A percentile compares a stretch with the other conserved stretches of the same genome.
Evolutionary conservation across 1,140 invertebrate species (phyloP).

Genomic region (Bradysia coprophila): DNA sequence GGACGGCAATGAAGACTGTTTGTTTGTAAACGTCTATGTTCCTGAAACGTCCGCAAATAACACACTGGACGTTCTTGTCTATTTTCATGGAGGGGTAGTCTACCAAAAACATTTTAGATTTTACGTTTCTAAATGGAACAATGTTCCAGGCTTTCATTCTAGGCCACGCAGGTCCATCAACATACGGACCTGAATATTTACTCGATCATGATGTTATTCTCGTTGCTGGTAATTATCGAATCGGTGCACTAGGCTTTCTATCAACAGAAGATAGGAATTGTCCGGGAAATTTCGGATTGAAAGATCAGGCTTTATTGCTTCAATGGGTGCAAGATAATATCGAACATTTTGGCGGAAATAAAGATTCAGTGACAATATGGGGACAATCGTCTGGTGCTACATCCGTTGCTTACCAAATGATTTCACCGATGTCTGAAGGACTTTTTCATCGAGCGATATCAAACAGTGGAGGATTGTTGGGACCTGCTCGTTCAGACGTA

Average conservation of each 20-base stretch:
- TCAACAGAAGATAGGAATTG: conserved; percentile 33
- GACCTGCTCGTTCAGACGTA: conserved; percentile 36
- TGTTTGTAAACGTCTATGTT: conserved; percentile 71
- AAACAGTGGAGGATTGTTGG: no score
- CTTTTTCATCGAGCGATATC: no score
- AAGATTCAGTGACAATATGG: conserved; percentile 33
- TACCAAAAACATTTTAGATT: not conserved
- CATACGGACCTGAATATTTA: conserved; percentile 52
- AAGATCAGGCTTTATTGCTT: conserved; percentile 51
- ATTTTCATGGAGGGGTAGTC: not conserved
- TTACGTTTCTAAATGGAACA: no score
- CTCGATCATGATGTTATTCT: conserved; percentile 55
- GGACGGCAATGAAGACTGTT: conserved; percentile 58
- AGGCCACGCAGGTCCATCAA: conserved; percentile 36
- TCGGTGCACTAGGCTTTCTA: conserved; percentile 45
- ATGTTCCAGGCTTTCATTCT: conserved; percentile 54
- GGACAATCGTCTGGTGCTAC: conserved; percentile 53
- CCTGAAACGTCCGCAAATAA: conserved; percentile 26
- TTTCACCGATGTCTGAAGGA: conserved; percentile 43
- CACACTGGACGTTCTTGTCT: not conserved
- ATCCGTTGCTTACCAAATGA: conserved; percentile 45
- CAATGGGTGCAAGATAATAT: conserved; percentile 48
- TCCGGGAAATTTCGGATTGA: conserved; percentile 47
- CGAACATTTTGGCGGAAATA: conserved; percentile 32
- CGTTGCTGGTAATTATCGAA: conserved; percentile 62